A percentile compares a stretch with the other conserved stretches of the same genome.
Evolutionary conservation across 2,888 invertebrate species (phyloP).

Genomic region (Hypsopygia costalis): DNA sequence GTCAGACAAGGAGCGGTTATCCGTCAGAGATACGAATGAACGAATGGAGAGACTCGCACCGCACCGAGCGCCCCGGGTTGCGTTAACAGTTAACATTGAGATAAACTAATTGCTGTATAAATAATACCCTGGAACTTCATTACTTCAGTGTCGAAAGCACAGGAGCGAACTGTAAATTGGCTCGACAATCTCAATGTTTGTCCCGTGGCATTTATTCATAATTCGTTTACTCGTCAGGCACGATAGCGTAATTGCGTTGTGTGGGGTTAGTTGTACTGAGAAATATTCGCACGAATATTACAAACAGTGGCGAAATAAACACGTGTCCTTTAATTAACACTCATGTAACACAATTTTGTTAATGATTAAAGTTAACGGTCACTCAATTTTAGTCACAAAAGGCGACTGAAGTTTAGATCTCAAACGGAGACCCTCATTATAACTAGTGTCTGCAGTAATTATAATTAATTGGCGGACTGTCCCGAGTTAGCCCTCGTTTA

Average conservation of each 20-base stretch:
- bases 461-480: no score
- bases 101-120: conserved; percentile 65
- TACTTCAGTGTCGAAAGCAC: background rate
- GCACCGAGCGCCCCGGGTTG: conserved; percentile 14
- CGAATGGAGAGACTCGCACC: conserved; percentile 22
- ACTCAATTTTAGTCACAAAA: no score
- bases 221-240: conserved; percentile 18
- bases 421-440: no score
- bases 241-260: conserved; percentile 18
- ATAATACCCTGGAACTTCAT: conserved; percentile 32
- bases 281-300: conserved; percentile 10
- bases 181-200: conserved; percentile 14
- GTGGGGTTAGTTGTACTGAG: conserved; percentile 10
- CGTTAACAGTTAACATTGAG: conserved; percentile 56
- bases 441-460: no score
- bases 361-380: no score
- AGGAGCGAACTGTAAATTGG: background rate
- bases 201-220: conserved; percentile 16
- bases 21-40: conserved; percentile 49
- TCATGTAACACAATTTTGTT: no score
- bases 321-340: no score
- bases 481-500: no score
- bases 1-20: conserved; percentile 27
- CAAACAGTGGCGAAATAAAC: no score
- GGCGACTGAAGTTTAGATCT: no score